Evolutionary conservation across 2,797 vertebrate genomes (phyloP), one percentile per base, ranked within the genome.

Genomic region (Leucoraja ocellata): DNA sequence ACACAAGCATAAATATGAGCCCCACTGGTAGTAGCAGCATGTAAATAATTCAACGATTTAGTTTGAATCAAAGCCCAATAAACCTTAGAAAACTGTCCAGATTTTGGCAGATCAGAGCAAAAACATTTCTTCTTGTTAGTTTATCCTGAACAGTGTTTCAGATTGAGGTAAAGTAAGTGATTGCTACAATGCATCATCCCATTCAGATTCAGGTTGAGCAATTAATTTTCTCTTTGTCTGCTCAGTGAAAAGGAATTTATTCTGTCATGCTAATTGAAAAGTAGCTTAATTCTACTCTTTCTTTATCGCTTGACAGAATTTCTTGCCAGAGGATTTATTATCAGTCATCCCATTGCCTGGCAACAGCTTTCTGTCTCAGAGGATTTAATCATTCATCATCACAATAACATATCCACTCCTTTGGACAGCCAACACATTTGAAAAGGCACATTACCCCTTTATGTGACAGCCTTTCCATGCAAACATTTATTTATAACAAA

Each of bases 281-380:
- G 4, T 18, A 90, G 28, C 21, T 36, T 25, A 11, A 58, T 83
- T 88, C 16, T 36, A 39, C 36, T 71, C 88, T 73, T 91, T 4
- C 18, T 73, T 71, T 73, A 39, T 71, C 32, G 23, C 32, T 91
- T 68, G n/a, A 23, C 58, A 90, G 63, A 65, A 36, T 68, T 39
- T 23, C 18, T 10, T 91, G n/a, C 88, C 65, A 23, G 65, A 73
- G 88, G 63, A 91, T 91, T 90, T 63, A 10, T 91, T 36, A 25
- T 46, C 32, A 71, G 68, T 71, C 88, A 46, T 14, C 32, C 14
- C 3, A 46, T 25, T 73, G 36, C 36, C 32, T 71, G 63, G 2
- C 68, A 73, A 71, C 36, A 71, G 88, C 65, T 36, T 73, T 73
- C n/a, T 91, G 88, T 91, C 65, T 25, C 88, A 73, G 23, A 91